A percentile compares a stretch with the other conserved stretches of the same genome.
Evolutionary conservation across 2,113 vertebrate species (phyloP).

Genomic region (Lutjanus erythropterus): DNA sequence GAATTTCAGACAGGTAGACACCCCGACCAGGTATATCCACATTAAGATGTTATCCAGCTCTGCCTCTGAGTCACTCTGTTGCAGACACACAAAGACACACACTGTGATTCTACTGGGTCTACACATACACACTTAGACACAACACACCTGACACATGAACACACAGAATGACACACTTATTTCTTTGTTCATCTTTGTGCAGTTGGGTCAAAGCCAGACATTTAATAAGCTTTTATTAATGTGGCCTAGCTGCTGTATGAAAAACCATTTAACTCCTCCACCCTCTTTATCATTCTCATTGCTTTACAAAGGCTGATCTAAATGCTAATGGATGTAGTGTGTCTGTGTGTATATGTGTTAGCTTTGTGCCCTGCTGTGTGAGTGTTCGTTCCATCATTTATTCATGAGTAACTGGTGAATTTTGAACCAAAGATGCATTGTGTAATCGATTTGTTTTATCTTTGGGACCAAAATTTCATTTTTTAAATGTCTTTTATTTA

Average conservation of each 20-base stretch:
- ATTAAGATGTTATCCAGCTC: neutral
- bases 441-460: neutral
- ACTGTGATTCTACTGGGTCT: too few relatives aligned
- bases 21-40: neutral
- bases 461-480: too few relatives aligned
- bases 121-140: neutral
- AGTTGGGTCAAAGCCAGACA: constrained; percentile 10
- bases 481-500: too few relatives aligned
- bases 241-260: constrained; percentile 8
- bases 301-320: neutral
- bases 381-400: neutral
- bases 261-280: constrained; percentile 36
- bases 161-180: neutral
- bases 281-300: constrained; percentile 16
- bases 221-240: constrained; percentile 36
- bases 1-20: constrained; percentile 13
- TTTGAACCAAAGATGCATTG: neutral
- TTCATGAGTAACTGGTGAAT: constrained; percentile 8
- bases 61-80: neutral
- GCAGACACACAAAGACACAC: neutral
- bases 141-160: neutral
- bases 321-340: constrained; percentile 14
- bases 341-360: neutral
- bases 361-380: neutral
- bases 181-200: neutral